Conservation (phyloP, 2,888 invertebrate genomes). For the Dolichomitus sp. region DNA sequence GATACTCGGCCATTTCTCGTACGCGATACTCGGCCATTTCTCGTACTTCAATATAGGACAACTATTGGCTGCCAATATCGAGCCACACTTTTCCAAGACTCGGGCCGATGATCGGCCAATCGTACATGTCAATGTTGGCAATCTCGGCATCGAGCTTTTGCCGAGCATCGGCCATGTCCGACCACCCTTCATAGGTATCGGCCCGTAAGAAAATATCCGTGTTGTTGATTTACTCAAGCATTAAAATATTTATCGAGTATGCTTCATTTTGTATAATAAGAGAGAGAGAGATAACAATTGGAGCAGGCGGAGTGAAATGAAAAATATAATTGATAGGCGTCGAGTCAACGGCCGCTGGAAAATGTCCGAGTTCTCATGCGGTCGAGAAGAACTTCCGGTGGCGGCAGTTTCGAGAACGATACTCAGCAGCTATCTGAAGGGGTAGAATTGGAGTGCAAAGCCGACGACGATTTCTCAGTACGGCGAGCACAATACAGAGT, state of each 20-base stretch:
- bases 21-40: no score
- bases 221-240: no score
- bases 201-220: no score
- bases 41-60: no score
- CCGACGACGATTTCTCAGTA: constrained; percentile 73
- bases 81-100: no score
- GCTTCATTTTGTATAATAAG: background rate
- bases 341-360: constrained; percentile 31
- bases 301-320: background rate
- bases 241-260: background rate
- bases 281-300: background rate
- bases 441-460: constrained; percentile 65
- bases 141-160: no score
- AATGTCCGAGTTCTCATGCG: constrained; percentile 24
- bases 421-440: constrained; percentile 24
- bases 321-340: constrained; percentile 24
- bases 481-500: constrained; percentile 79
- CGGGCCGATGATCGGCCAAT: no score
- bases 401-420: constrained; percentile 54
- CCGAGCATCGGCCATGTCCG: no score
- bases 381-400: constrained; percentile 57
- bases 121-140: no score
- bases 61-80: no score
- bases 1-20: no score
- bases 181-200: no score